Conservation (phyloP, 2,797 vertebrate species). For the Megalops cyprinoides region DNA sequence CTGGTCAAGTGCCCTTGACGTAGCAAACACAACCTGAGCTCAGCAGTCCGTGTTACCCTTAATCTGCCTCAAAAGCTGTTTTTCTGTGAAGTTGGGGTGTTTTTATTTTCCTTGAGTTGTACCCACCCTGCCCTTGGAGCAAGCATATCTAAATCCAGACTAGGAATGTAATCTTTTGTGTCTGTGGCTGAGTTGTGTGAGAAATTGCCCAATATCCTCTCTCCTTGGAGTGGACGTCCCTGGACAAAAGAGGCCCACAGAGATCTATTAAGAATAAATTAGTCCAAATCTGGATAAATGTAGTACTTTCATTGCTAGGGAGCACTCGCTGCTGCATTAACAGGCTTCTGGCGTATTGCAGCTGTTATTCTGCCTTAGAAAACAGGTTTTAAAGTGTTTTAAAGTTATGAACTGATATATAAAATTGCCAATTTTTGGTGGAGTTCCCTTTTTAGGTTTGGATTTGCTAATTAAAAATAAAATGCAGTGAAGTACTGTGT, state of each 20-base stretch:
- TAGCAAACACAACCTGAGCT: not conserved
- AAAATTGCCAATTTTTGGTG: not conserved
- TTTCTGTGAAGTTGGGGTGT: not conserved
- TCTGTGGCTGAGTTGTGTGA: not conserved
- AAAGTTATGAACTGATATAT: not conserved
- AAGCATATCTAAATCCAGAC: constrained; percentile 3
- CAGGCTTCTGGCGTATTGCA: too few relatives aligned
- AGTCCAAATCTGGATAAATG: not conserved
- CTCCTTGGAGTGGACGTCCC: not conserved
- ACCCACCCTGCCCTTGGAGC: not conserved
- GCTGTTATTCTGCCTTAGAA: too few relatives aligned
- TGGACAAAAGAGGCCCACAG: not conserved
- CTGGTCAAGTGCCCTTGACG: not conserved
- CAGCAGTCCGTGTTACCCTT: not conserved
- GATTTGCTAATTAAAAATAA: not conserved
- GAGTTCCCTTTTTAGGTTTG: not conserved
- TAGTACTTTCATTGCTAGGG: too few relatives aligned
- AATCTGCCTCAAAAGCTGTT: not conserved
- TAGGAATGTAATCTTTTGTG: not conserved
- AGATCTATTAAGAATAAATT: not conserved
- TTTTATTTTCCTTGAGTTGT: not conserved
- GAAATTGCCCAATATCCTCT: not conserved
- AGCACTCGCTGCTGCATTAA: too few relatives aligned
- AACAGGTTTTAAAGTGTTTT: too few relatives aligned
- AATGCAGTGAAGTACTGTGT: not conserved